Base-by-base conservation (phyloP, 2,888 invertebrate species). In the Galeopsomyia nigrocyanea region DNA sequence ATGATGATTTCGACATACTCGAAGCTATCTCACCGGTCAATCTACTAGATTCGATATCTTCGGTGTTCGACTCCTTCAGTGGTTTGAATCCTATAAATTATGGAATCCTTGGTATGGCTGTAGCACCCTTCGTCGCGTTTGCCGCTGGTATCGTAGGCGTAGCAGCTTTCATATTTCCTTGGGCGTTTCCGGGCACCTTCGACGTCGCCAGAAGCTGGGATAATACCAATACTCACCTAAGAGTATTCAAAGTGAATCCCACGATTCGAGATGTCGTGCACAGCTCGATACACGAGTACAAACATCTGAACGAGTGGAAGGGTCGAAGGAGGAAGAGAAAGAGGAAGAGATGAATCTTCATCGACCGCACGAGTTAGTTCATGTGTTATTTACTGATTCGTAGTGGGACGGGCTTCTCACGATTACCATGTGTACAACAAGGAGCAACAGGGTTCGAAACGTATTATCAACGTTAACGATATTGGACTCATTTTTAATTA, bases 101-200 rank as follows among this genome's bases (percentile, higher is more conserved):
- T 74, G 88, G 90, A 0, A 83, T 91, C 49, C 87, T 91, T 82
- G 89, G 92, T 67, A 78, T 92, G 79, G 83, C 90, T 64, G 86
- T 92, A 58, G 89, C 92, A 0, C 93, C 93, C 0, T 83, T 92
- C 60, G 89, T 89, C 0, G 87, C 92, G 64, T 85, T 92, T 51
- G 89, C 92, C 62, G 89, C 90, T 0, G 89, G 92, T 0, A 88
- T 90, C 0, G 89, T 92, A 16, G 89, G 92, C 0, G 82, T 91
- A 17, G 89, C 91, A 0, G 88, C 92, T 0, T 88, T 92, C 57
- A 85, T 92, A 75, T 90, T 92, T 69, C 92, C 92, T 0, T 92
- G 90, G 89, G 88, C 90, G 77, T 87, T 92, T 73, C 90, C 92
- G 0, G 87, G 87, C 3, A 80, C 87, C 14, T 82, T 88, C 55